Evolutionary conservation across 2,113 vertebrate species (phyloP), one percentile per base, ranked within the genome.

Genomic region (Lipophrys pholis): DNA sequence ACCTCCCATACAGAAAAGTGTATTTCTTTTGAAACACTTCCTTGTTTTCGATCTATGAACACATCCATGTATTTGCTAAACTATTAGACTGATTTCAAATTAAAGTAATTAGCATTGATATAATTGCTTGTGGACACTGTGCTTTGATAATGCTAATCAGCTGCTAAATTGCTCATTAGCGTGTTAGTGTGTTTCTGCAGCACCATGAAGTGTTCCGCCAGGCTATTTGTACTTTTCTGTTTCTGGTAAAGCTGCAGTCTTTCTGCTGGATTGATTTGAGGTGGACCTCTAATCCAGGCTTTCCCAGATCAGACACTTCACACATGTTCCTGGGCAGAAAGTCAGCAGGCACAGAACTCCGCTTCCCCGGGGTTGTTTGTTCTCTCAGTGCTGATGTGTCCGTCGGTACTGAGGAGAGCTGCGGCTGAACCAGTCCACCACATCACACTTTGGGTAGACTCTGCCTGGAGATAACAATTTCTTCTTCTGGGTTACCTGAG

Each of bases 401-500:
- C 52, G 49, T 1, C 16, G 36, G 52, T 51, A 60, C 14, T 7
- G 56, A 67, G 15, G n/a, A 67, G 54, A 53, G 51, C 11, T 15
- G 53, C 36, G 72, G 45, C 59, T 53, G 41, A 51, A 35, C 57
- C 42, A 35, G 58, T 51, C 49, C 12, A 35, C 67, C 3, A 4
- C 6, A 70, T 56, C 40, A 58, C 56, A 64, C 17, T 30, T 30
- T 30, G 38, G 61, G 45, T 41, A 8, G 39, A n/a, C 58, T 81
- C 76, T 54, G 5, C 16, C 39, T 10, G 7, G 35, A 43, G 53
- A 71, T 60, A 55, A 21, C 42, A 74, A 54, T 64, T 83, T 57
- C 12, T 48, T 68, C 38, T 62, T 73, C 35, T 79, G 46, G 41
- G 80, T 83, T 81, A 78, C 43, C 40, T 63, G 78, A 76, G 82